phyloP scores from a whole-genome alignment of 2,113 vertebrate species.

The Natator depressus region DNA sequence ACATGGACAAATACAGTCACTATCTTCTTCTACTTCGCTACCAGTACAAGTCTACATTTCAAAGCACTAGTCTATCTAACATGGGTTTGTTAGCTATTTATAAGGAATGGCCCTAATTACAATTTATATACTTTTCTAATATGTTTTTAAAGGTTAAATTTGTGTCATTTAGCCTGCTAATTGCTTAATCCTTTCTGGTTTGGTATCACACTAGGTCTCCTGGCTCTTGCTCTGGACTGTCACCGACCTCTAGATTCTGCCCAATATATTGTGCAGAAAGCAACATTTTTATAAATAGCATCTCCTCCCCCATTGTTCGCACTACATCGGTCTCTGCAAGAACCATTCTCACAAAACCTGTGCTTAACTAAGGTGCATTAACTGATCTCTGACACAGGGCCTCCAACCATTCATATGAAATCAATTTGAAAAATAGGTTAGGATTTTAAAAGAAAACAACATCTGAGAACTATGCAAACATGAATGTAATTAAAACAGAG shows the following conservation, averaged over 20 bases:
- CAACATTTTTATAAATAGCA: not conserved
- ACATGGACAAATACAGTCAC: too few species aligned
- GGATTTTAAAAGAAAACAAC: not conserved
- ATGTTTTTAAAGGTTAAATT: not conserved
- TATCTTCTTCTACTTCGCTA: too few species aligned
- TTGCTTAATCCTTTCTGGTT: not conserved
- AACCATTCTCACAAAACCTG: not conserved
- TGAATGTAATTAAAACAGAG: not conserved
- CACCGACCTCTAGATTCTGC: not conserved
- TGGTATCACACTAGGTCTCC: not conserved
- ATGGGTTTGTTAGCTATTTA: too few species aligned
- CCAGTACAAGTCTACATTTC: too few species aligned
- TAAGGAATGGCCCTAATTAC: too few species aligned
- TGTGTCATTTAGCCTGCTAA: not conserved
- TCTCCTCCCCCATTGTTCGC: not conserved
- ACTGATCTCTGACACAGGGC: not conserved
- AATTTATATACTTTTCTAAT: not conserved
- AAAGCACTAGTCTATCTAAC: too few species aligned
- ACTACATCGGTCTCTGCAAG: not conserved
- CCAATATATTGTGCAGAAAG: not conserved
- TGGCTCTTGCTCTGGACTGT: not conserved
- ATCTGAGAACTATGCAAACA: rapidly evolving
- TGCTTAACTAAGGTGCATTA: not conserved
- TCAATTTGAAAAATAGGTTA: not conserved
- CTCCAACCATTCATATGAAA: not conserved